Base-by-base conservation (phyloP, 2,888 invertebrate species). In the Gymnosoma rotundatum region DNA sequence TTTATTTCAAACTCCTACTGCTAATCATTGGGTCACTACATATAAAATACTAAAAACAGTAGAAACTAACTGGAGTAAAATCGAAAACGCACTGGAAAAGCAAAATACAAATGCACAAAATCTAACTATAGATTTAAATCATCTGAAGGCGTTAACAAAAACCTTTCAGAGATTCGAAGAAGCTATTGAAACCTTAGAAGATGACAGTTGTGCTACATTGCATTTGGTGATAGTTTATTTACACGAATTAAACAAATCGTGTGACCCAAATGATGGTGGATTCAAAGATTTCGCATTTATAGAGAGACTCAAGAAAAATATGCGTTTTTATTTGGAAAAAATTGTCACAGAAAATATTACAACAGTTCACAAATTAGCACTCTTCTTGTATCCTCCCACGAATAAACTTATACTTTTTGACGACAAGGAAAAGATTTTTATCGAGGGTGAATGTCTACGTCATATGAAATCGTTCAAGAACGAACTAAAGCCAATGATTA, bases 151-250 rank as follows among this genome's bases (percentile, higher is more conserved):
- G 14, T 9, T 60, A 1, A 4, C 12, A 0, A 72, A 60, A 16
- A 20, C 36, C 20, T n/a, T 72, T 8, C 45, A 48, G 9, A 45
- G 48, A 1, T 72, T 72, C n/a, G 45, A 48, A 32, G 70, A 60
- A 21, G 70, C 70, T 18, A 48, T 60, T 12, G 42, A 72, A 60
- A 16, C 18, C 3, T 32, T 72, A 48, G 60, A 60, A 8, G 70
- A 69, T 1, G 56, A 69, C 9, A 69, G 4, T 12, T 16, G 9
- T 8, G 6, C 69, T 1, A 69, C 56, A 0, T 60, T 72, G 16
- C 60, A 58, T 72, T 14, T 72, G 12, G 70, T 72, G 9, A 18
- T 72, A 18, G 18, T 60, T 16, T 58, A 58, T 72, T 56, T 69
- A n/a, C 69, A 69, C 42, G 42, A 69, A 21, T 25, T 69, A 42